These are phyloP conservation scores for Hippocampus abdominalis DNA, from an alignment of 2,113 vertebrate species.

Conservation along the genomic window DNA sequence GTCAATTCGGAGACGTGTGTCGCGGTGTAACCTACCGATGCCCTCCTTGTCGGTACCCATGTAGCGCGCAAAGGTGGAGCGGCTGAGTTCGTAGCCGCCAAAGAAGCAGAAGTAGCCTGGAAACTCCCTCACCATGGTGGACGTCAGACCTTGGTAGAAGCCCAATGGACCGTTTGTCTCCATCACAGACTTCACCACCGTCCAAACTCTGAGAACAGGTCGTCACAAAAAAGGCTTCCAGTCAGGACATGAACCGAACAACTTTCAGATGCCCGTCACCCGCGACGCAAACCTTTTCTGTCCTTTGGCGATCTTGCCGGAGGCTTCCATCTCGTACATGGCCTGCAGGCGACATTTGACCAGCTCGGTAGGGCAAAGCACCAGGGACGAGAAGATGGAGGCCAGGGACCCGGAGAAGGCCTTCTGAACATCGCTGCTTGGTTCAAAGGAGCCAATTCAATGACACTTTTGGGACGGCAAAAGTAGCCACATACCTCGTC, in stretches of 20 bases:
- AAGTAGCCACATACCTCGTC: too few relatives aligned
- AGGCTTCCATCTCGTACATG: conserved; percentile 90
- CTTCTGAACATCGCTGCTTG: conserved; percentile 86
- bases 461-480: background rate
- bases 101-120: conserved; percentile 98
- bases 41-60: conserved; percentile 85
- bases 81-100: conserved; percentile 88
- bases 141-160: conserved; percentile 90
- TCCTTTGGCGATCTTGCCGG: conserved; percentile 76
- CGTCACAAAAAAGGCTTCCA: background rate
- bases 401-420: conserved; percentile 88
- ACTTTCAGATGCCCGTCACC: background rate
- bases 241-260: conserved; percentile 48
- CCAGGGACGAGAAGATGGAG: conserved; percentile 88
- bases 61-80: conserved; percentile 79
- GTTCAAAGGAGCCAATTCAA: background rate
- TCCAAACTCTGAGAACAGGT: conserved; percentile 82
- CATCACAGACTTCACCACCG: conserved; percentile 84
- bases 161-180: conserved; percentile 83
- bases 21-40: conserved; percentile 71
- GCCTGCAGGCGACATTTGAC: conserved; percentile 95
- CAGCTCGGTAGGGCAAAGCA: conserved; percentile 91
- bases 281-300: conserved; percentile 80
- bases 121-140: conserved; percentile 89
- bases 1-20: too few relatives aligned